phyloP scores from a whole-genome alignment of 2,113 vertebrate species.

The Phyllopteryx taeniolatus region DNA sequence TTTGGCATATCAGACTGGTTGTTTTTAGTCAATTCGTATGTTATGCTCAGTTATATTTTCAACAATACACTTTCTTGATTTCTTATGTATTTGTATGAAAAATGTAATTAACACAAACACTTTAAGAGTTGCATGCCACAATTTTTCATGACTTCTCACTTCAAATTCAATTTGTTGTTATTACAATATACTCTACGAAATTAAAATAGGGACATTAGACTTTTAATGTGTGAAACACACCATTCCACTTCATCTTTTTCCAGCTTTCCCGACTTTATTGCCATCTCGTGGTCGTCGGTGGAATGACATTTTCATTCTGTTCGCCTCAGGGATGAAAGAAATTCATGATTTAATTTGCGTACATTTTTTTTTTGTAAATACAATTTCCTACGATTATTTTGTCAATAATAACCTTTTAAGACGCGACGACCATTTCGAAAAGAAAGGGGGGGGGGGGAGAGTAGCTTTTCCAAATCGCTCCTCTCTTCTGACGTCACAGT shows the following conservation, averaged over 20 bases:
- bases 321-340: neutral
- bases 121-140: too few species aligned
- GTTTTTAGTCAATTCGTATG: too few species aligned
- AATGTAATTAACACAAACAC: too few species aligned
- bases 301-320: too few species aligned
- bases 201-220: too few species aligned
- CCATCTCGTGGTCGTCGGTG: neutral
- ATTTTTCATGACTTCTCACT: too few species aligned
- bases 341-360: neutral
- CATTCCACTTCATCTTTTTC: neutral
- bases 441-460: neutral
- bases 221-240: too few species aligned
- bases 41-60: neutral
- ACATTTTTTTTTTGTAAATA: neutral
- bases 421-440: neutral
- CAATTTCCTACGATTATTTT: too few species aligned
- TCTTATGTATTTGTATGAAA: too few species aligned
- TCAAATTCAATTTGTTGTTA: too few species aligned
- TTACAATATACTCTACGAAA: too few species aligned
- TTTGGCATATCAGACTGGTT: neutral
- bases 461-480: accelerated
- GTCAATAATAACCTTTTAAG: neutral
- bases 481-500: neutral
- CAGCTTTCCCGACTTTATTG: neutral
- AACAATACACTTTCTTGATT: too few species aligned